These are phyloP conservation scores for Netelia fuscicornis DNA, from an alignment of 2,888 invertebrate genomes.

Conservation along the genomic window DNA sequence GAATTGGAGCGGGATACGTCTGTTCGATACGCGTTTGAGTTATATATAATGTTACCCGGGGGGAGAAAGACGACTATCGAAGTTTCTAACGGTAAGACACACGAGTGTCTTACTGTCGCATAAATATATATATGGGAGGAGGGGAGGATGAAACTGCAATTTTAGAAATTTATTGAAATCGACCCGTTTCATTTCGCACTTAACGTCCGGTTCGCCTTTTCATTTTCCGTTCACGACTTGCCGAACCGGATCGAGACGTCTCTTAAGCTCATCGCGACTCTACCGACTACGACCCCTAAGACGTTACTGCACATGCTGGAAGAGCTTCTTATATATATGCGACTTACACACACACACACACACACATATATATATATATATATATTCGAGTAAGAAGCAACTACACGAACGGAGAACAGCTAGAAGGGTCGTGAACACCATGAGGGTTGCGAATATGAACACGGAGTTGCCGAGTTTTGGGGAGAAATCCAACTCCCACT, in stretches of 20 bases:
- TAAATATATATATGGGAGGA: neutral
- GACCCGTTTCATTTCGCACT: too few relatives aligned
- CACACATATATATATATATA: neutral
- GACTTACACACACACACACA: neutral
- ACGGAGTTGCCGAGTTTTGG: slow-evolving; percentile 53
- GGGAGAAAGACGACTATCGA: too few relatives aligned
- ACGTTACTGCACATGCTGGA: slow-evolving; percentile 18
- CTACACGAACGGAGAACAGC: neutral
- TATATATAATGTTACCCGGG: too few relatives aligned
- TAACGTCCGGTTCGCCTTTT: slow-evolving; percentile 7
- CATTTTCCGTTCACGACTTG: neutral
- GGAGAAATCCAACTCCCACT: slow-evolving; percentile 39
- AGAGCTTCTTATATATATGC: slow-evolving; percentile 2
- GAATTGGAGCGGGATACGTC: slow-evolving; percentile 3
- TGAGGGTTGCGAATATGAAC: slow-evolving; percentile 54
- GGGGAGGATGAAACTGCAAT: too few relatives aligned
- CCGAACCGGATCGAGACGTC: slow-evolving; percentile 1
- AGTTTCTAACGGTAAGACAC: too few relatives aligned
- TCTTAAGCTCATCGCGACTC: neutral
- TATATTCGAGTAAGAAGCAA: slow-evolving; percentile 7
- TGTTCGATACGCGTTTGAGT: neutral
- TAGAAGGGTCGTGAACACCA: slow-evolving; percentile 16
- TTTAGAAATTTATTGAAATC: too few relatives aligned
- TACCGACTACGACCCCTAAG: neutral
- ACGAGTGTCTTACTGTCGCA: neutral